Base-by-base conservation (phyloP, 2,113 vertebrate genomes). In the Ciconia maguari region DNA sequence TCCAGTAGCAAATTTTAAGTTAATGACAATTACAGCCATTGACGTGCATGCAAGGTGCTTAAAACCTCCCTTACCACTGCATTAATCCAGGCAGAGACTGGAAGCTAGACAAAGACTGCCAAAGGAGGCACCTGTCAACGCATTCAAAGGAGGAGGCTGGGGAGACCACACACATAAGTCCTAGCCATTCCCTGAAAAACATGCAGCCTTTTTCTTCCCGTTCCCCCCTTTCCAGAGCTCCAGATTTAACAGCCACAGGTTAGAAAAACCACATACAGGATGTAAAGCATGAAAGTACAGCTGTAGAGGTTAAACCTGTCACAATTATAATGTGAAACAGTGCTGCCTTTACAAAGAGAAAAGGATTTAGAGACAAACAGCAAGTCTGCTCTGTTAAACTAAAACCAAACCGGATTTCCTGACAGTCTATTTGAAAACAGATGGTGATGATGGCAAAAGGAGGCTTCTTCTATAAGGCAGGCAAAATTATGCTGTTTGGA, bases 1-100 rank as follows among this genome's bases (percentile, higher is more conserved):
- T 93, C 68, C 25, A 79, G 69, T 13, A 89, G 94, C 68, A 90
- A 95, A 95, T 75, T 94, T 82, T 93, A 95, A 68, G 83, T 38
- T 38, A 38, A 38, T 3, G 25, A 88, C 93, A 91, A 32, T 76
- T 48, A 61, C 70, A 44, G 93, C 61, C 68, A 64, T 4, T 89
- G 82, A 91, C 6, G 2, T 89, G 89, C 38, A 90, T 32, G 38
- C 74, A 65, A 58, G 72, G 81, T 75, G 82, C 57, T 60, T 44
- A 75, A 92, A 94, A 83, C 1, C 26, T 29, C 22, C 1, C 0
- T 44, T 83, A 34, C 19, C 71, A 42, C 36, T 77, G 74, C 54
- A 38, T 71, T 42, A 84, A 92, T 74, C 21, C 77, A 84, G 51
- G 30, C 4, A 1, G 68, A 76, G 60, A 61, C 29, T 76, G 76